Percentiles rank a stretch among this genome's conserved stretches.
Evolutionary conservation across 2,888 invertebrate species (phyloP).

Genomic region (Penaeus monodon): DNA sequence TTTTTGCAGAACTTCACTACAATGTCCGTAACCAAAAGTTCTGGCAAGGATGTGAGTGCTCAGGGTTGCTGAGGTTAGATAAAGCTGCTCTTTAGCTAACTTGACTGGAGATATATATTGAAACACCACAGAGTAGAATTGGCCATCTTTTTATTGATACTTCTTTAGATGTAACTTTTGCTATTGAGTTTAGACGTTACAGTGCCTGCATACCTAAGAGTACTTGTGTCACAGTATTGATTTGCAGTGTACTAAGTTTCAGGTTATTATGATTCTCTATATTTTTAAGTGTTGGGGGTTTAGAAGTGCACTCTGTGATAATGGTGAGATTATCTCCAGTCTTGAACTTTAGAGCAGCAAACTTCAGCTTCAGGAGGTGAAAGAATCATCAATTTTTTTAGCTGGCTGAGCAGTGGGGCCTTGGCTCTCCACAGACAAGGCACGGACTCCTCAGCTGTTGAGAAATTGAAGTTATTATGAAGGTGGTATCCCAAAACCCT

Average conservation of each 20-base stretch:
- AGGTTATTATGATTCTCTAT: neutral
- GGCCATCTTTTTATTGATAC: neutral
- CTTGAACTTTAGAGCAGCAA: neutral
- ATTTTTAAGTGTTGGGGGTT: neutral
- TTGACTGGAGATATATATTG: neutral
- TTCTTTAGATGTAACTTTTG: neutral
- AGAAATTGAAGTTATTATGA: too few species aligned
- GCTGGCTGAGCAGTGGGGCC: too few species aligned
- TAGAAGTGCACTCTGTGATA: neutral
- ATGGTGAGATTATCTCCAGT: neutral
- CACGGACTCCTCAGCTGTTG: too few species aligned
- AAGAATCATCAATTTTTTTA: too few species aligned
- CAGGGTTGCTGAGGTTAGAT: conserved; percentile 94
- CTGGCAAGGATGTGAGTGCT: conserved; percentile 88
- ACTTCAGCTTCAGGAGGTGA: too few species aligned
- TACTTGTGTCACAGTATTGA: too few species aligned
- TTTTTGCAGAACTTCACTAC: conserved; percentile 81
- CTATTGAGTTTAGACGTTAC: too few species aligned
- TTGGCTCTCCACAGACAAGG: too few species aligned
- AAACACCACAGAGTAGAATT: neutral
- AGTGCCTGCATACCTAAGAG: too few species aligned
- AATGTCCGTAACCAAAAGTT: conserved; percentile 89
- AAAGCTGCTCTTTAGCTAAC: conserved; percentile 30
- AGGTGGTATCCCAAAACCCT: too few species aligned
- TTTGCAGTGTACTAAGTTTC: neutral